phyloP scores from a whole-genome alignment of 2,113 vertebrate species.

The Eudyptes chrysolophus region DNA sequence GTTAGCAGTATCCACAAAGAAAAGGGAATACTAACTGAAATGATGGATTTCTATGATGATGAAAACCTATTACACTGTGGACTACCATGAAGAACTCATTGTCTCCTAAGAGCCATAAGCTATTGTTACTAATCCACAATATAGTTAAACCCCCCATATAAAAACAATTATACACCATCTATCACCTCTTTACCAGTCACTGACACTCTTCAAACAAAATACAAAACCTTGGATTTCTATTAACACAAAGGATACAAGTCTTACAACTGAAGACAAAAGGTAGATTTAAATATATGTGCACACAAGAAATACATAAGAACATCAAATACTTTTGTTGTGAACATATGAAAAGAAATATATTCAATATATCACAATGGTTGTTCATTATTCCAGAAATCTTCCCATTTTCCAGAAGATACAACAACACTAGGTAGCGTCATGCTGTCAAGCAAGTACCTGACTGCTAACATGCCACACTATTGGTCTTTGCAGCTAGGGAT shows the following conservation, averaged over 20 bases:
- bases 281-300: neutral
- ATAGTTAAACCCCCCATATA: neutral
- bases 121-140: neutral
- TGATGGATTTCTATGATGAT: constrained; percentile 37
- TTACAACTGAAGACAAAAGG: neutral
- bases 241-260: neutral
- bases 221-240: neutral
- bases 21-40: constrained; percentile 18
- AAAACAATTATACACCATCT: constrained; percentile 7
- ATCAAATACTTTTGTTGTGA: neutral
- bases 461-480: neutral
- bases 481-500: neutral
- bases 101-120: constrained; percentile 14
- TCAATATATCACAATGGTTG: neutral
- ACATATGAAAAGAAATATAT: neutral
- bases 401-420: neutral
- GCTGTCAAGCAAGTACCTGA: neutral
- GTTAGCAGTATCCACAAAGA: neutral
- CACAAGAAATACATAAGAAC: neutral
- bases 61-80: constrained; percentile 28
- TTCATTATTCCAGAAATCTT: neutral
- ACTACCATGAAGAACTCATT: constrained; percentile 22
- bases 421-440: neutral
- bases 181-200: neutral
- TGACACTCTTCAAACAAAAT: neutral